A percentile compares a stretch with the other conserved stretches of the same genome.
Evolutionary conservation across 2,797 vertebrate genomes (phyloP).

Genomic region (Paramormyrops hopkinsi): DNA sequence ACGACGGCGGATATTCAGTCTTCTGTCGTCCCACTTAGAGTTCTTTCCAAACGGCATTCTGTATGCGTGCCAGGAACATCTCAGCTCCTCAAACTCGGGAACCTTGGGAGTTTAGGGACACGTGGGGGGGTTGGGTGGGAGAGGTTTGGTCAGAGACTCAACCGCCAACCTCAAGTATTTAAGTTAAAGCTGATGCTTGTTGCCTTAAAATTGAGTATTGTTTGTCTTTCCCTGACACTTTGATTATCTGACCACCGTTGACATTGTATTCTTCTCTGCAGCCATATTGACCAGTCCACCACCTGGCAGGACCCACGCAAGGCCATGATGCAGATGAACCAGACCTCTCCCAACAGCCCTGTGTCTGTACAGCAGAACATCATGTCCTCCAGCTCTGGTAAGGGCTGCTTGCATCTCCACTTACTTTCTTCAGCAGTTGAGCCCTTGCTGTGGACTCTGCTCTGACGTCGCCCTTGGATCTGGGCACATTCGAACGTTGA

Average conservation of each 20-base stretch:
- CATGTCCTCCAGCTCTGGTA: conserved; percentile 67
- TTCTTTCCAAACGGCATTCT: background rate
- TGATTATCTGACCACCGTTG: background rate
- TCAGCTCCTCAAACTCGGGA: background rate
- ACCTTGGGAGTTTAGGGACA: background rate
- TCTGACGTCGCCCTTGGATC: background rate
- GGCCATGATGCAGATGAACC: conserved; percentile 78
- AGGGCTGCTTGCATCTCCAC: conserved; percentile 23
- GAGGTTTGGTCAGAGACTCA: background rate
- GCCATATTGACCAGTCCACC: conserved; percentile 89
- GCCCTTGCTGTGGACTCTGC: background rate
- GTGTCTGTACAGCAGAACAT: conserved; percentile 57
- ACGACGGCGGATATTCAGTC: background rate
- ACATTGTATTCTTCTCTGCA: conserved; percentile 36
- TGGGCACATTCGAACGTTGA: background rate
- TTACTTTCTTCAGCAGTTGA: background rate
- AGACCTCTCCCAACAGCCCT: conserved; percentile 68
- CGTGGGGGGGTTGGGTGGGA: background rate
- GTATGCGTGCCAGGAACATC: background rate
- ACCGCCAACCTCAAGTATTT: background rate
- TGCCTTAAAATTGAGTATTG: background rate
- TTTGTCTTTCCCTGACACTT: background rate
- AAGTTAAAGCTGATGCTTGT: background rate
- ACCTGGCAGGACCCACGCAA: conserved; percentile 93
- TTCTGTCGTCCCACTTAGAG: background rate